Evolutionary conservation across 2,113 vertebrate genomes (phyloP).

Genomic region (Thymallus thymallus): DNA sequence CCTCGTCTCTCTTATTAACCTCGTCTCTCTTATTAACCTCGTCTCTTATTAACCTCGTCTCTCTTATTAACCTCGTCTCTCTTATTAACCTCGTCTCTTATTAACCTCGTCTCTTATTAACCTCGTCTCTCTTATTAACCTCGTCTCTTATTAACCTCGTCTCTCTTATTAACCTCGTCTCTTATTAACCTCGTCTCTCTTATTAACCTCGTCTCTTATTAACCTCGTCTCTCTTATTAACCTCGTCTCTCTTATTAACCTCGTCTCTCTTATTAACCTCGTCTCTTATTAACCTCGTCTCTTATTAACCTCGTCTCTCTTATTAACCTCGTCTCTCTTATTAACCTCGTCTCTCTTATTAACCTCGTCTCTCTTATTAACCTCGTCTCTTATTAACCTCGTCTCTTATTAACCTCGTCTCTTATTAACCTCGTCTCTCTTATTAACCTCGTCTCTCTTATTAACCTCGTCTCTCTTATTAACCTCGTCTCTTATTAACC

Average conservation of each 20-base stretch:
- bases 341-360: not conserved
- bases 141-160: too few species aligned
- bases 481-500: not conserved
- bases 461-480: not conserved
- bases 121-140: too few species aligned
- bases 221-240: not conserved
- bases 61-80: not conserved
- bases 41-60: not conserved
- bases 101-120: not conserved
- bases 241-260: not conserved
- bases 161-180: not conserved
- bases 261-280: not conserved
- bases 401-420: not conserved
- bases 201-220: not conserved
- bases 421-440: not conserved
- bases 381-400: not conserved
- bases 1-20: not conserved
- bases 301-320: not conserved
- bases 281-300: not conserved
- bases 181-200: too few species aligned
- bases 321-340: not conserved
- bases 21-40: not conserved
- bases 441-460: not conserved
- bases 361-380: not conserved
- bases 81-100: not conserved